Evolutionary conservation across 1,140 invertebrate genomes (phyloP).

Genomic region (Panagrolaimus sp.): DNA sequence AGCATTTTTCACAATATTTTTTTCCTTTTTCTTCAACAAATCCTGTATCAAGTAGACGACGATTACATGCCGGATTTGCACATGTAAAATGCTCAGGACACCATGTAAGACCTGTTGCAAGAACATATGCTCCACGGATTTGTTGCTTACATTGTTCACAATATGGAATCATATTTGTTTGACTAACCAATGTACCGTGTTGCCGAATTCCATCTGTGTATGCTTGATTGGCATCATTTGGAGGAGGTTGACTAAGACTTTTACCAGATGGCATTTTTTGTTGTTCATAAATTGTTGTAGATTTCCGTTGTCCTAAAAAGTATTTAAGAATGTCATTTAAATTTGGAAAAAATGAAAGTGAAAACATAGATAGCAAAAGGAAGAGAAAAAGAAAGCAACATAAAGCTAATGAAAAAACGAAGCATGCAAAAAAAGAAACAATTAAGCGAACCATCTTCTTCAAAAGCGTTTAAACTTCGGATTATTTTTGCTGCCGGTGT

Average conservation of each 20-base stretch:
- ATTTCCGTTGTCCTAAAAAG: too few species aligned
- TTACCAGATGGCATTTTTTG: too few species aligned
- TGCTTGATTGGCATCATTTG: not conserved
- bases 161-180: constrained; percentile 32
- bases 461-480: too few species aligned
- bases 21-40: constrained; percentile 89
- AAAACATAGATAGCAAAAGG: not conserved
- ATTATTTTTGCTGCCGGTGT: too few species aligned
- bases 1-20: constrained; percentile 94
- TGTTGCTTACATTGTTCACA: constrained; percentile 43
- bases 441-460: too few species aligned
- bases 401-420: not conserved
- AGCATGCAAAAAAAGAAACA: not conserved
- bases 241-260: not conserved
- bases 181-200: constrained; percentile 20
- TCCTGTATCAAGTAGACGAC: constrained; percentile 84
- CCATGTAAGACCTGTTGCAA: constrained; percentile 92
- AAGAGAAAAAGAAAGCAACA: not conserved
- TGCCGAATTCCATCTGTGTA: constrained; percentile 19
- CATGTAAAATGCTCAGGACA: constrained; percentile 97
- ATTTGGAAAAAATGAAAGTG: too few species aligned
- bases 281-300: too few species aligned
- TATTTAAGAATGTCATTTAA: too few species aligned
- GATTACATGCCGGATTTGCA: constrained; percentile 78
- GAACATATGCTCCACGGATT: constrained; percentile 81